Base-by-base conservation (phyloP, 2,113 vertebrate species). In the Trichechus manatus region DNA sequence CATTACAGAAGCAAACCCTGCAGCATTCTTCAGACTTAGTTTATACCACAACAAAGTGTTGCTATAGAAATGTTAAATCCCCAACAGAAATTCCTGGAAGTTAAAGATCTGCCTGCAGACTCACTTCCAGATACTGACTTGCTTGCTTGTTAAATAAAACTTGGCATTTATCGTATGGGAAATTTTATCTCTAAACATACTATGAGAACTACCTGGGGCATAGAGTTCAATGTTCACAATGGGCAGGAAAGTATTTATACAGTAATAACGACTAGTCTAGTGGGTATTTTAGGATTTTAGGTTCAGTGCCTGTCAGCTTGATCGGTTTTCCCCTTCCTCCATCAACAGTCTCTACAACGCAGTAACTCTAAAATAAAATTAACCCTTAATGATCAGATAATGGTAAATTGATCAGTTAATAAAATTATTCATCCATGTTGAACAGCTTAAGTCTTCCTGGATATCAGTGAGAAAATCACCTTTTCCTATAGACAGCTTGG, bases 61-160 rank as follows among this genome's bases (percentile, higher is more conserved):
- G 84, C 96, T 77, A 97, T 95, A 66, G 98, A 91, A 97, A 98
- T 95, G 68, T 47, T 15, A 81, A 91, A 91, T 96, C 89, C 94
- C 87, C 96, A 87, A 5, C 83, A 94, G 95, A n/a, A 95, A 93
- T 97, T 97, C 97, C 97, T 97, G 91, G 93, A 98, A 96, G 93
- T 97, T 97, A 87, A 92, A 91, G 93, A 89, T 85, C 84, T 78
- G 91, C 93, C 59, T 93, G 79, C 79, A 78, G 91, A 81, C 87
- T 96, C 36, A 53, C 85, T 96, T 96, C 95, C 97, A 97, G 97
- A 97, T 96, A 97, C 89, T 86, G 33, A 42, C 83, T 93, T 87
- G 64, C 83, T 85, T 39, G 47, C 93, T 90, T 92, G 64, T 93
- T 96, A 94, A 97, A 89, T 97, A 92, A 96, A 97, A 94, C 70